A percentile compares a stretch with the other conserved stretches of the same genome.
Conservation (phyloP, 30 jellyfish, hydroid and myxozoan species). For the Morbakka virulenta region DNA sequence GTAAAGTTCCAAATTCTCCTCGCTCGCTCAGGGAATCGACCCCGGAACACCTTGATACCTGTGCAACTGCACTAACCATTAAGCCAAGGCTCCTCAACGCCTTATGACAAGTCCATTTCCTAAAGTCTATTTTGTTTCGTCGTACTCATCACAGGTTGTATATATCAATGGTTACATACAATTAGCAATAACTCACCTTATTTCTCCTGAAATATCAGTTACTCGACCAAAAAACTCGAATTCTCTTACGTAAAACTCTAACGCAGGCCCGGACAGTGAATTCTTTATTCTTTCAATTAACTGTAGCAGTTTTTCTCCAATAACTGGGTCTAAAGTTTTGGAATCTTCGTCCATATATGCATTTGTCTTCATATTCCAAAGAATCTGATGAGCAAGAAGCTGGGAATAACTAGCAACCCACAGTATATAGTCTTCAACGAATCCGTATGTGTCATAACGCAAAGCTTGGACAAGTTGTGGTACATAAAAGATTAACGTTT, state of each 20-base stretch:
- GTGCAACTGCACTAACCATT: too few species aligned
- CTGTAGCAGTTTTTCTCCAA: slow-evolving; percentile 90
- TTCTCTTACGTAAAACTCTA: slow-evolving; percentile 79
- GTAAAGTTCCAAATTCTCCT: too few species aligned
- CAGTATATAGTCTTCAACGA: slow-evolving; percentile 86
- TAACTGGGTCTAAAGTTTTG: slow-evolving; percentile 68
- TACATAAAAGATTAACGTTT: slow-evolving; percentile 82
- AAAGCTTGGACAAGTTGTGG: slow-evolving; percentile 99
- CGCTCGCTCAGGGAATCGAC: too few species aligned
- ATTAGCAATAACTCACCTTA: slow-evolving; percentile 68
- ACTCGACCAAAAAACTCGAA: slow-evolving; percentile 86
- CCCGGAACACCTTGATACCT: too few species aligned
- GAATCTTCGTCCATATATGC: slow-evolving; percentile 89
- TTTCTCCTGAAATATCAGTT: slow-evolving; percentile 93
- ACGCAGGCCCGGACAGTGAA: slow-evolving; percentile 84
- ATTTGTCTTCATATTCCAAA: slow-evolving; percentile 98
- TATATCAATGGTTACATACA: too few species aligned
- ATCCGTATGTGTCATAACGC: slow-evolving; percentile 84
- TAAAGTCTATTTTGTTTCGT: too few species aligned
- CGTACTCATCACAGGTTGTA: too few species aligned
- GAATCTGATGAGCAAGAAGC: slow-evolving; percentile 92
- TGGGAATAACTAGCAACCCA: slow-evolving; percentile 95
- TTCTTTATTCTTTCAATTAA: slow-evolving; percentile 63
- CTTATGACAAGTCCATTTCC: too few species aligned
- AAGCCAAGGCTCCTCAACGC: too few species aligned